phyloP scores from a whole-genome alignment of 2,113 vertebrate genomes.

The Macroglossus sobrinus region DNA sequence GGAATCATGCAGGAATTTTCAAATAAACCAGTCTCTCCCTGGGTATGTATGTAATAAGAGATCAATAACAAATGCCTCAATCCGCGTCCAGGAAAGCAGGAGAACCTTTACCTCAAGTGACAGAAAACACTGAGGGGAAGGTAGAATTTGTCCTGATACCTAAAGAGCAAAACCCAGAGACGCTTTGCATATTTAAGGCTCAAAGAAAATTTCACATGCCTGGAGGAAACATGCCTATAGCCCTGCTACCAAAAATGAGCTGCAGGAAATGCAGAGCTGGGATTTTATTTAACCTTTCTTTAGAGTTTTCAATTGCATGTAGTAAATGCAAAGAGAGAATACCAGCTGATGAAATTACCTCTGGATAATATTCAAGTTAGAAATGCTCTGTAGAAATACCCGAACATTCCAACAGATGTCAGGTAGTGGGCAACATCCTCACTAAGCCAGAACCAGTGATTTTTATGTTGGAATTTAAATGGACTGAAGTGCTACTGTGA shows the following conservation, averaged over 20 bases:
- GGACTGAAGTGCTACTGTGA: neutral
- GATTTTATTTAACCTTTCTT: neutral
- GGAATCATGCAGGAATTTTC: neutral
- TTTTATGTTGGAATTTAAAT: neutral
- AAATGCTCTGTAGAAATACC: slow-evolving; percentile 89
- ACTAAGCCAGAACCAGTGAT: neutral
- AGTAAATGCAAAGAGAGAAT: slow-evolving; percentile 83
- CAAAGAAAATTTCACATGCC: neutral
- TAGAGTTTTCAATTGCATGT: neutral
- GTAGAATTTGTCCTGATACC: neutral
- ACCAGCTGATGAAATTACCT: slow-evolving; percentile 86
- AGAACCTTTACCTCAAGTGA: neutral
- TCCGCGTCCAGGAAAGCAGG: neutral
- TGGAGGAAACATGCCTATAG: neutral
- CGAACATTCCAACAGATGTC: slow-evolving; percentile 89
- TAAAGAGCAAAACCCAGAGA: neutral
- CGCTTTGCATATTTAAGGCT: neutral
- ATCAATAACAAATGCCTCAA: neutral
- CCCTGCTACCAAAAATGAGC: neutral
- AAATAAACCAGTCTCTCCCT: neutral
- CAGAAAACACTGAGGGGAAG: neutral
- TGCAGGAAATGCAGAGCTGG: neutral
- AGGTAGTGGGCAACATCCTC: slow-evolving; percentile 88
- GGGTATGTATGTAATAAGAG: neutral
- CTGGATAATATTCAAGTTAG: slow-evolving; percentile 88